Evolutionary conservation across 2,113 vertebrate genomes (phyloP), one percentile per base, ranked within the genome.

Genomic region (Epinephelus cyanopodus): DNA sequence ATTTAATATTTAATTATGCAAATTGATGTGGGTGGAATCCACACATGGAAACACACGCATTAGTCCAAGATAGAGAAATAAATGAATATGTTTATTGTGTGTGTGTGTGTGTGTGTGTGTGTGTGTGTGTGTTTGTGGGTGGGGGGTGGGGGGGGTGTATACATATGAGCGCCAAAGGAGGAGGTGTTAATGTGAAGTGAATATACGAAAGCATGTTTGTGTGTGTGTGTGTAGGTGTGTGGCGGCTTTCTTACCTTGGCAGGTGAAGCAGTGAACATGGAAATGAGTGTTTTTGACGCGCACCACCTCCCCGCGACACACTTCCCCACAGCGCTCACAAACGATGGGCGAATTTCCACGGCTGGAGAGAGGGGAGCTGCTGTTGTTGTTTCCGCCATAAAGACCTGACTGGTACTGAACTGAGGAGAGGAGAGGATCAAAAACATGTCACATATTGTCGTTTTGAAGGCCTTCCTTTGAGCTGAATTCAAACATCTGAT

Each of bases 251-350:
- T 82, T 94, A 94, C 93, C 93, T 92, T 94, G 90, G 78, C 93
- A 94, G 69, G 92, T 94, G 89, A 94, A 94, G 84, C 93, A 94
- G 42, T 86, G 74, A 53, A 93, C 74, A 0, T 94, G 93, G 73
- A 94, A 94, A 73, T 94, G 93, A 47, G 85, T 92, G 79, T 79
- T 92, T 77, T 94, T 93, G 68, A 94, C 92, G 1, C 93, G 92
- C 78, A 94, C 93, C 67, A 94, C 93, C 67, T 94, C 93, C 13
- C 93, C 93, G 0, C 85, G 89, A 47, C 93, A 94, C 10, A 83
- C 80, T 81, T 93, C 87, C 50, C 92, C 79, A 47, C 93, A 94
- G 27, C 91, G 90, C 58, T 88, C 91, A 3, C 93, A 94, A 66
- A 87, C 47, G 1, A 94, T 94, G 70, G 90, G 63, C 0, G 86